Percentiles rank a stretch among this genome's conserved stretches.
Evolutionary conservation across 2,888 invertebrate genomes (phyloP).

Genomic region (Eustalomyia histrio): DNA sequence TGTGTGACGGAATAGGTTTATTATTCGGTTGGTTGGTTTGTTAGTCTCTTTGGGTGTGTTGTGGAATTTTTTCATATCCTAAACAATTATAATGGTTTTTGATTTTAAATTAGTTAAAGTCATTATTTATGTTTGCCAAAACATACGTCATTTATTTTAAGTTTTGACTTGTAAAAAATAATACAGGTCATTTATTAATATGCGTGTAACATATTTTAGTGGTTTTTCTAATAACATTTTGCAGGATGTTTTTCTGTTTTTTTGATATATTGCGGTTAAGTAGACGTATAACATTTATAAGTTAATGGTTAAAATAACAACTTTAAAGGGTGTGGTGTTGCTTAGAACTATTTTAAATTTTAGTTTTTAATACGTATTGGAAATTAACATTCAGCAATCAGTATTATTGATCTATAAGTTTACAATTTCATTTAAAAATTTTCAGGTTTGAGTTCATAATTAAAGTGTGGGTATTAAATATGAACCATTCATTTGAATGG

Average conservation of each 20-base stretch:
- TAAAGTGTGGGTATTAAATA: no score
- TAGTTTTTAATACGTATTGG: no score
- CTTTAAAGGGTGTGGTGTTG: neutral
- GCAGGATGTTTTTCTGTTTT: neutral
- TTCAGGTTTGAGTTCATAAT: no score
- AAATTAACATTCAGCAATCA: no score
- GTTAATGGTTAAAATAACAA: neutral
- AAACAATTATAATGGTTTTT: slow-evolving; percentile 36
- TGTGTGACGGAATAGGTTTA: neutral
- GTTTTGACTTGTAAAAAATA: slow-evolving; percentile 1
- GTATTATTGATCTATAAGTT: no score
- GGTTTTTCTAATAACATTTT: slow-evolving; percentile 22
- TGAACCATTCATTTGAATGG: no score
- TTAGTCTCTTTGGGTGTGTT: slow-evolving; percentile 30
- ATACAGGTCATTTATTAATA: slow-evolving; percentile 23
- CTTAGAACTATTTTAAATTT: no score
- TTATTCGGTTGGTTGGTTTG: slow-evolving; percentile 42
- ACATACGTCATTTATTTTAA: slow-evolving; percentile 32
- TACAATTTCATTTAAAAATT: no score
- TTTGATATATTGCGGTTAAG: slow-evolving; percentile 30
- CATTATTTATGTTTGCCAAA: slow-evolving; percentile 39
- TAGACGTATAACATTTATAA: neutral
- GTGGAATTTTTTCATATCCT: slow-evolving; percentile 21
- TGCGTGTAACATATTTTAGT: slow-evolving; percentile 32
- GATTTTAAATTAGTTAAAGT: slow-evolving; percentile 56